Evolutionary conservation across 2,113 vertebrate genomes (phyloP), one percentile per base, ranked within the genome.

Genomic region (Ciconia boyciana): DNA sequence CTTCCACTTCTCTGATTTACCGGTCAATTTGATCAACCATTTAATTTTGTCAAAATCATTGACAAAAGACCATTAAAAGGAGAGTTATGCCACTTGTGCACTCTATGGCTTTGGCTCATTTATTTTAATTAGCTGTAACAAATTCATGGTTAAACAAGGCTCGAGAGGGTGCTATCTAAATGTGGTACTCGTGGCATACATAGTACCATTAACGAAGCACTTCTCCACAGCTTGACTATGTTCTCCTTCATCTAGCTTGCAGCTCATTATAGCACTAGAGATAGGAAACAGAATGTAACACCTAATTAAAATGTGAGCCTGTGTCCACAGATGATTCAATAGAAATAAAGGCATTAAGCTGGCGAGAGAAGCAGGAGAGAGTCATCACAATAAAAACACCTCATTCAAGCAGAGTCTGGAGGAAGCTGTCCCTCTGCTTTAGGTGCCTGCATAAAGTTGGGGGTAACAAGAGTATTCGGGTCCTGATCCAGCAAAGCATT

Each of bases 51-150:
- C 79, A 83, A 94, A 94, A 79, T 84, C 89, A 60, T 71, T 92
- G 83, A 81, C 75, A 89, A 89, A 92, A 92, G 79, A 86, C 71
- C 61, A 92, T 93, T 97, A 91, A 78, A 82, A 89, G 54, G 54
- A 80, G 74, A 94, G 70, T 94, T 94, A 83, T 85, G 46, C 66
- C 90, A 90, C 75, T 95, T 95, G 43, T 78, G 29, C 7, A 7
- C 57, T 87, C 72, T 83, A 36, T 78, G 75, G 85, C 58, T 81
- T 96, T 76, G 86, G 82, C 83, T 96, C 77, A 80, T 97, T 97
- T 94, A 93, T 94, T 96, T 96, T 97, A 97, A 97, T 94, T 89
- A 94, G 83, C 70, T 91, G 79, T 90, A 94, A 96, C 83, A 94
- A 96, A 97, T 96, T 91, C 89, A 77, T 51, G 68, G 71, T 94